A percentile compares a stretch with the other conserved stretches of the same genome.
Conservation (phyloP, 2,113 vertebrate species). For the Ptilorrhoa leucosticta region DNA sequence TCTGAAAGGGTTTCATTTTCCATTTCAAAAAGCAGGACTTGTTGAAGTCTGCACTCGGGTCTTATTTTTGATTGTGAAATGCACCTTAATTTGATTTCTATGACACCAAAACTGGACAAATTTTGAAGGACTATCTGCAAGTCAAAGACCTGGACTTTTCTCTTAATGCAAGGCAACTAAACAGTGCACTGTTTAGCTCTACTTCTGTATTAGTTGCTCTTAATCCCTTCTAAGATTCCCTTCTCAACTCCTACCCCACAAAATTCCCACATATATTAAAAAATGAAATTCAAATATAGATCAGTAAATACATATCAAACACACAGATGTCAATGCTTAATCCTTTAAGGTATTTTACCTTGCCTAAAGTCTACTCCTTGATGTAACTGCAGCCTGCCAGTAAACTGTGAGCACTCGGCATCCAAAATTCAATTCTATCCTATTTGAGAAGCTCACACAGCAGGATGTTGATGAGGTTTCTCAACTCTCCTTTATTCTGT, state of each 20-base stretch:
- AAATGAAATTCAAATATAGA: background rate
- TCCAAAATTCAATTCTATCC: background rate
- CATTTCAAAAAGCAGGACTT: background rate
- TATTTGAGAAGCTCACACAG: background rate
- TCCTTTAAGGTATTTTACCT: background rate
- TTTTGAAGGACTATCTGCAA: background rate
- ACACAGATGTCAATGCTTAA: background rate
- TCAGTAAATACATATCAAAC: background rate
- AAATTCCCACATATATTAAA: background rate
- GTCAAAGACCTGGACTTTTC: background rate
- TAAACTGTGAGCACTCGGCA: accelerated
- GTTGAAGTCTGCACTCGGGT: background rate
- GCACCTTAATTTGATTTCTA: background rate
- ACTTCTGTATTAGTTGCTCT: background rate
- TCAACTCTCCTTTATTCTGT: background rate
- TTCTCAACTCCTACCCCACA: background rate
- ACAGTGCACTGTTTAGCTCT: background rate
- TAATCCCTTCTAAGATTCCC: background rate
- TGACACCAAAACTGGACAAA: background rate
- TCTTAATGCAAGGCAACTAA: background rate
- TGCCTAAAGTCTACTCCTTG: background rate
- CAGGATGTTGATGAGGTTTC: background rate
- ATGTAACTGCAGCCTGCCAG: background rate
- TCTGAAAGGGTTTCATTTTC: background rate
- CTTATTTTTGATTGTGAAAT: background rate